A percentile compares a stretch with the other conserved stretches of the same genome.
Conservation (phyloP, 2,888 invertebrate genomes). For the Acronicta psi region DNA sequence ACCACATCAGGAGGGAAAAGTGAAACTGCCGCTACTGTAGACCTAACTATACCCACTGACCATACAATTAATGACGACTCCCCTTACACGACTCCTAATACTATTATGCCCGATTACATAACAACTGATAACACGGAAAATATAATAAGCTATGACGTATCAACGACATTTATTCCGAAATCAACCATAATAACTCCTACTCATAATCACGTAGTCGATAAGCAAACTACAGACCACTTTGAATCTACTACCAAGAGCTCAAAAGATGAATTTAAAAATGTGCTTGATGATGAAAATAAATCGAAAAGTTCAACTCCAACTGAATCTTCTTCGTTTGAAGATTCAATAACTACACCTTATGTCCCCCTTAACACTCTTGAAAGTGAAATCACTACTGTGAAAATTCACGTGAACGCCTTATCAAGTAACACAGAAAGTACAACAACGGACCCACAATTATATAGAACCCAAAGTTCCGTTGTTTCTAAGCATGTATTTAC, state of each 20-base stretch:
- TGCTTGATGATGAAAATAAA: constrained; percentile 1
- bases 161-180: constrained; percentile 26
- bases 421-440: constrained; percentile 5
- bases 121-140: constrained; percentile 24
- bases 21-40: constrained; percentile 60
- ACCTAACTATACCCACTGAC: constrained; percentile 60
- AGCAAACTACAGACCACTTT: constrained; percentile 2
- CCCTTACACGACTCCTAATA: constrained; percentile 19
- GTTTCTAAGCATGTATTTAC: constrained; percentile 6
- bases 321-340: constrained; percentile 7
- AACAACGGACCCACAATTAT: constrained; percentile 3
- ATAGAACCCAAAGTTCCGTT: constrained; percentile 11
- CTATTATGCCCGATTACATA: constrained; percentile 10
- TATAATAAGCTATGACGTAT: constrained; percentile 21
- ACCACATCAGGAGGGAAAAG: constrained; percentile 67
- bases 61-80: constrained; percentile 30
- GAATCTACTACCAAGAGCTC: constrained; percentile 17
- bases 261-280: background rate
- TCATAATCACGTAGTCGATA: constrained; percentile 7
- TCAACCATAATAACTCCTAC: background rate
- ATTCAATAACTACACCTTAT: constrained; percentile 9
- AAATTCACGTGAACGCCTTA: constrained; percentile 3
- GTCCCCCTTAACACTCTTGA: background rate
- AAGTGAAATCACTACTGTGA: constrained; percentile 2
- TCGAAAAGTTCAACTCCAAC: constrained; percentile 1